Base-by-base conservation (phyloP, 2,797 vertebrate species). In the Carapus acus region DNA sequence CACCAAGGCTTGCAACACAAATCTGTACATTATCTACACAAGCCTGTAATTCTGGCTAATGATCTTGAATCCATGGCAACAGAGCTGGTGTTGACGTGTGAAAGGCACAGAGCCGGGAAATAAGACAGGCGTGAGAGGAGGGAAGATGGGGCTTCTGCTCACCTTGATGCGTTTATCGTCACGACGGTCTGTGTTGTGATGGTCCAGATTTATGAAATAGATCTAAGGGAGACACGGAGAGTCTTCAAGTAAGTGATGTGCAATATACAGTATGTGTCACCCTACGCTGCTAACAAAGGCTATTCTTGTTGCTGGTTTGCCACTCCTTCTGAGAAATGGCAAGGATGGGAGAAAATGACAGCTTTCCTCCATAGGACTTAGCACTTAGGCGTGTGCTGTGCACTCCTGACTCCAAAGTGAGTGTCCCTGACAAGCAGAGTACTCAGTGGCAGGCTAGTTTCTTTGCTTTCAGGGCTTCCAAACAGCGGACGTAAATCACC, bases 151-250 rank as follows among this genome's bases (percentile, higher is more conserved):
- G 23, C 46, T 37, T 53, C n/a, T 12, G 17, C 56, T 87, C 87
- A 96, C 95, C 93, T 97, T 90, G 49, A 89, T 81, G 67, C 87
- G 83, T 79, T 83, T 87, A 58, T 92, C 90, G 7, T 90, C 80
- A 0, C 63, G 85, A 43, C 72, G 79, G 16, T 90, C 87, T 38
- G 82, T 81, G 71, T 87, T 89, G 62, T 80, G 84, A 46, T 87
- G 87, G 70, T 93, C 91, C 75, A 96, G 75, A 74, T 91, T 98
- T 56, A 98, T 91, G 75, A 98, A 99, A 80, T 92, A 97, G 68
- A 98, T 89, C 96, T 99, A 80, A 77, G 16, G 58, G 14, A 73
- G 18, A 79, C 23, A 62, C 19, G 19, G 14, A 62, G 14, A 47
- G 33, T 53, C 27, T 52, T 21, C 2, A 2, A 2, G 16, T 8